Evolutionary conservation across 2,888 invertebrate genomes (phyloP).

Genomic region (Folsomia manolachei): DNA sequence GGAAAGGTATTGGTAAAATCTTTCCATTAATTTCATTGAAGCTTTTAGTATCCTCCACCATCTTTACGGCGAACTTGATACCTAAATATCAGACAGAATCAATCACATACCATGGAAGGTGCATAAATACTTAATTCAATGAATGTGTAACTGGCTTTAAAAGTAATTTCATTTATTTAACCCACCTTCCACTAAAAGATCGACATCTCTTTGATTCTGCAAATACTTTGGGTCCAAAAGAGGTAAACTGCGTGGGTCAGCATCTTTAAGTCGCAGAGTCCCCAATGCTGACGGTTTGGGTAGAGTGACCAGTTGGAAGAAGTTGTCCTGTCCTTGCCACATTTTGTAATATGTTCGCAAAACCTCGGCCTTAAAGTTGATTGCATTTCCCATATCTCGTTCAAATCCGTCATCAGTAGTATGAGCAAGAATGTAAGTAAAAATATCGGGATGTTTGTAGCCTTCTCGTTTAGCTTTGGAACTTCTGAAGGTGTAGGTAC

Average conservation of each 20-base stretch:
- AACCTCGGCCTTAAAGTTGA: constrained; percentile 32
- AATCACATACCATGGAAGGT: too few relatives aligned
- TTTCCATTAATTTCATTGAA: constrained; percentile 40
- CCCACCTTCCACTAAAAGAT: constrained; percentile 35
- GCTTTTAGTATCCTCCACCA: constrained; percentile 38
- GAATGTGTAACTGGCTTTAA: too few relatives aligned
- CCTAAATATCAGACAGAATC: constrained; percentile 25
- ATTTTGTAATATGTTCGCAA: constrained; percentile 34
- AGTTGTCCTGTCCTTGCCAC: constrained; percentile 39
- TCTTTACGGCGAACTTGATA: constrained; percentile 37
- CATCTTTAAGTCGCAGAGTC: constrained; percentile 30
- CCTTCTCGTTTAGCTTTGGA: constrained; percentile 26
- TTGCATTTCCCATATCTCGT: constrained; percentile 35
- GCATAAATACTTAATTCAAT: too few relatives aligned
- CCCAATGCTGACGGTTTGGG: constrained; percentile 38
- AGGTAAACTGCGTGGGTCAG: constrained; percentile 36
- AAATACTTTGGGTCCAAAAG: constrained; percentile 41
- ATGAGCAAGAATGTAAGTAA: constrained; percentile 39
- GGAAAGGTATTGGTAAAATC: constrained; percentile 39
- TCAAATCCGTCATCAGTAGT: constrained; percentile 34
- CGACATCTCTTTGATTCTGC: constrained; percentile 36
- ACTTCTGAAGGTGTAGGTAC: constrained; percentile 38
- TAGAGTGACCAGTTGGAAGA: constrained; percentile 38
- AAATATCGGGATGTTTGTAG: constrained; percentile 34
- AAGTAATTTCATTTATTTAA: too few relatives aligned